phyloP scores from a whole-genome alignment of 2,888 invertebrate genomes.

The Gortyna flavago region DNA sequence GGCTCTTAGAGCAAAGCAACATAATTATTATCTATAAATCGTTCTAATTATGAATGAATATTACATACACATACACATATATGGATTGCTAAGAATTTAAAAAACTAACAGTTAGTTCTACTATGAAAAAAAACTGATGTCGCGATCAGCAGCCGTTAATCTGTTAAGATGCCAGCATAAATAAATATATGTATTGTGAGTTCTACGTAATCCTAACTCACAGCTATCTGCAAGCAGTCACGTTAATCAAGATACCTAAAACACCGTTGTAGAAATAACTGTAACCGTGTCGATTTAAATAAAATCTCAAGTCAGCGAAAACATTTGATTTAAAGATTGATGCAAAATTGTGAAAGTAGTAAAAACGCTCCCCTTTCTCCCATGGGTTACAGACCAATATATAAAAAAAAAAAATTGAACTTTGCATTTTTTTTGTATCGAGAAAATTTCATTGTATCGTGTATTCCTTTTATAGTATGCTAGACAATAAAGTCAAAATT shows the following conservation, averaged over 20 bases:
- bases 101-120: background rate
- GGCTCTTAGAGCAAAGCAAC: background rate
- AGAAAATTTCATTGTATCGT: background rate
- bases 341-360: conserved; percentile 16
- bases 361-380: background rate
- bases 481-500: background rate
- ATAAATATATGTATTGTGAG: conserved; percentile 51
- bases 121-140: conserved; percentile 43
- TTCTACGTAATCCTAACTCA: conserved; percentile 23
- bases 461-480: background rate
- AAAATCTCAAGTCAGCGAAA: background rate
- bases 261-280: conserved; percentile 45
- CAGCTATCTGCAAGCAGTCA: conserved; percentile 26
- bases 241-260: conserved; percentile 41
- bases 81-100: conserved; percentile 12
- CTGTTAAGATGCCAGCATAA: conserved; percentile 50
- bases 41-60: background rate
- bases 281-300: conserved; percentile 21
- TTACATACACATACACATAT: background rate
- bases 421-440: background rate
- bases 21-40: background rate
- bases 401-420: background rate
- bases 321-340: conserved; percentile 16
- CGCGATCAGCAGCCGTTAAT: conserved; percentile 23
- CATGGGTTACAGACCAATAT: background rate